phyloP scores from a whole-genome alignment of 2,113 vertebrate genomes.

The Zosterops lateralis region DNA sequence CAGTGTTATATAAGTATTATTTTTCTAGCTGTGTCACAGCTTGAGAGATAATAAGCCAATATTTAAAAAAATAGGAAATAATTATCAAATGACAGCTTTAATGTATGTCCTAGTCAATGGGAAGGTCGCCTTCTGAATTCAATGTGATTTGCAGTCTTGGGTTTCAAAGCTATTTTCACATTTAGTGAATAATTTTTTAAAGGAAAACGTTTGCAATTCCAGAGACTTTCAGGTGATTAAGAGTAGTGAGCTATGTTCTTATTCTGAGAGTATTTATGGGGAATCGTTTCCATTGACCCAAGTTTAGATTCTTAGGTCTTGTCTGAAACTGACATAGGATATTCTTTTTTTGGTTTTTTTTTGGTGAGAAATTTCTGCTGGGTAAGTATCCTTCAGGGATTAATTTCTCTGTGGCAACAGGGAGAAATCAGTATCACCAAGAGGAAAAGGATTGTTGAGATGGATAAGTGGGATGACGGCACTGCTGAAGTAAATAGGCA shows the following conservation, averaged over 20 bases:
- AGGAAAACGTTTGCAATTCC: not conserved
- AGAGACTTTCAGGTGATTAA: not conserved
- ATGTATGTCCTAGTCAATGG: not conserved
- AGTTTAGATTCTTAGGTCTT: not conserved
- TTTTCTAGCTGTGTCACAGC: not conserved
- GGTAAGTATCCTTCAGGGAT: not conserved
- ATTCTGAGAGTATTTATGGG: not conserved
- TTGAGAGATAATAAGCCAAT: not conserved
- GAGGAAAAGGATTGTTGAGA: not conserved
- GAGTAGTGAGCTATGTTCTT: not conserved
- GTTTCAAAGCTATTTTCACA: not conserved
- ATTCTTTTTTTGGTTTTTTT: not conserved
- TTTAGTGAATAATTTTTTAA: not conserved
- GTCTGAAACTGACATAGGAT: not conserved
- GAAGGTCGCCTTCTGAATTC: not conserved
- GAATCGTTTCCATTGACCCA: not conserved
- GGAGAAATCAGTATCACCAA: not conserved
- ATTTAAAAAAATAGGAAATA: not conserved
- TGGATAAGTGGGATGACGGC: not conserved
- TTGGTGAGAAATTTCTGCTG: not conserved
- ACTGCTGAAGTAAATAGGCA: not conserved
- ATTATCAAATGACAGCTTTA: not conserved
- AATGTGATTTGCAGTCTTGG: not conserved
- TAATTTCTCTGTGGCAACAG: not conserved
- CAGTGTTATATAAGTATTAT: not conserved